These are phyloP conservation scores for Epinephelus malabaricus DNA, from an alignment of 2,797 vertebrate genomes.

Conservation along the genomic window DNA sequence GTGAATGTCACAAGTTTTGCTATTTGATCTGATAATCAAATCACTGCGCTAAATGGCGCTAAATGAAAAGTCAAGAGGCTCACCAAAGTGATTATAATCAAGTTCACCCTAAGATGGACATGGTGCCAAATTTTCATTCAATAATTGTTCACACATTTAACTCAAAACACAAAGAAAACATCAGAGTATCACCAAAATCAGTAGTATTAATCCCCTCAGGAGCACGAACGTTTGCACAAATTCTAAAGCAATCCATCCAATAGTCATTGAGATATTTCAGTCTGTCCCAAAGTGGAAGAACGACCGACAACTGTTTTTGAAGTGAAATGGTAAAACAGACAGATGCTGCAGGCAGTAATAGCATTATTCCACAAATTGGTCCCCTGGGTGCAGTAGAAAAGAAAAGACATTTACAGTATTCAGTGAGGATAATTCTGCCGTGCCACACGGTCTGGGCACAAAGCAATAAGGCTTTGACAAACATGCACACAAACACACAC, in stretches of 20 bases:
- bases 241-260: neutral
- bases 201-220: neutral
- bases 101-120: too few relatives aligned
- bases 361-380: slow-evolving; percentile 49
- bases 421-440: slow-evolving; percentile 41
- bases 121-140: too few relatives aligned
- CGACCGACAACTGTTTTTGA: neutral
- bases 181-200: neutral
- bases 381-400: slow-evolving; percentile 39
- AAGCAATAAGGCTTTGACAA: slow-evolving; percentile 37
- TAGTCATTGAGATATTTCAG: neutral
- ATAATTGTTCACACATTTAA: too few relatives aligned
- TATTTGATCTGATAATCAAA: too few relatives aligned
- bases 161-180: too few relatives aligned
- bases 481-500: slow-evolving; percentile 34
- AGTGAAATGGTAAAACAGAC: slow-evolving; percentile 21
- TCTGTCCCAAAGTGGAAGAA: neutral
- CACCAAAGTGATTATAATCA: too few relatives aligned
- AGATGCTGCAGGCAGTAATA: slow-evolving; percentile 25
- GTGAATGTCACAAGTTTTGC: too few relatives aligned
- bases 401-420: slow-evolving; percentile 39
- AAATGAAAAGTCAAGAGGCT: too few relatives aligned
- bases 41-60: too few relatives aligned
- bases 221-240: neutral
- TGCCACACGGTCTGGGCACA: slow-evolving; percentile 31